Base-by-base conservation (phyloP, 2,797 vertebrate species). In the Mormyrops attenuatus region DNA sequence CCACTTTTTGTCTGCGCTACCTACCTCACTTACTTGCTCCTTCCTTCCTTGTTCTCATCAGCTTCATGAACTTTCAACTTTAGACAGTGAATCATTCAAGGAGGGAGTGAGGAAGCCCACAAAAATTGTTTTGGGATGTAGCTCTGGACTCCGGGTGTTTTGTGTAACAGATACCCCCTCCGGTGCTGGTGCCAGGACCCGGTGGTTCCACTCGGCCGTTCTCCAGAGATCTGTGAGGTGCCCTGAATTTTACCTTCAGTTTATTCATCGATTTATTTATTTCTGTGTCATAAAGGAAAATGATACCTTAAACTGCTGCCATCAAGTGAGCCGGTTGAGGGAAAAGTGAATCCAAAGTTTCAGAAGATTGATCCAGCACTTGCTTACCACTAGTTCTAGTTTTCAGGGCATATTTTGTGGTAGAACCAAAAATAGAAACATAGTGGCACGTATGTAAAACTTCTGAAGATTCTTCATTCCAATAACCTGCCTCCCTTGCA, bases 171-270 rank as follows among this genome's bases (percentile, higher is more conserved):
- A 85, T 57, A 60, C 49, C 55, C 44, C 17, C 17, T 1, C 89
- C 3, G 50, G 13, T 69, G 7, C 84, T 30, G 57, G n/a, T 52
- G 47, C 52, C 82, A 77, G n/a, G 69, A 77, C 50, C 52, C 44
- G 7, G 34, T 80, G 60, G 49, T 88, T 50, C 50, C 9, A 77
- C n/a, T 87, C 63, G 53, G 85, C 60, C 50, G 8, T 41, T 73
- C 60, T 73, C 63, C 41, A 41, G 8, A 22, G 89, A 91, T 90
- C 63, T 52, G 91, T 90, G 17, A 17, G 80, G 90, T 89, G 69
- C 49, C 94, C 93, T 91, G 80, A 50, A 90, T 93, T 94, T 95
- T 92, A 94, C 94, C 94, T 94, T 93, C 77, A 80, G 38, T n/a
- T 82, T n/a, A 82, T 82, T 82, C 7, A 82, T 47, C 20, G 41